Evolutionary conservation across 92 coral and sea anemone genomes (phyloP), one percentile per base, ranked within the genome.

Genomic region (Siderastrea radians): DNA sequence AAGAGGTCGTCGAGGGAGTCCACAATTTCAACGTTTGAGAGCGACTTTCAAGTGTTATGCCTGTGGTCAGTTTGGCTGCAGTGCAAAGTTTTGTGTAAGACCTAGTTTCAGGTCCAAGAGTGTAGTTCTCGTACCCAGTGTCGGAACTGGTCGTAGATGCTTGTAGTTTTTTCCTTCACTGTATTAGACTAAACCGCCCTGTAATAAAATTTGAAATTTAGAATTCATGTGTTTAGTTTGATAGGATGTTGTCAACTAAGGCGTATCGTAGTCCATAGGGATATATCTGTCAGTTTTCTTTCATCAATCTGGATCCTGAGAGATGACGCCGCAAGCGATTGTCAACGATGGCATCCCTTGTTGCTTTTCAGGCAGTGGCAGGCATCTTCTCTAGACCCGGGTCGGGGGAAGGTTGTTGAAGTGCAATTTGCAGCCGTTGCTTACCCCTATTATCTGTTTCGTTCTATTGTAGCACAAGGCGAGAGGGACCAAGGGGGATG

Each of bases 241-340:
- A 26, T 26, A 26, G 38, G 38, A 26, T 26, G 38, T 26, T 26
- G 38, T 26, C 38, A 26, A 26, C 0, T 26, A 26, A 26, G 38
- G 38, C 38, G 38, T 26, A 26, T 26, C 38, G 38, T 26, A 26
- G 38, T 26, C 0, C 38, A 26, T 26, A 26, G 38, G 38, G 38
- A 26, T 26, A 26, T 26, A 26, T 26, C 38, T 26, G 38, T 26
- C 38, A 26, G 38, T 26, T 26, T 26, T 26, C 38, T 26, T 26
- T 26, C 38, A 26, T 26, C 38, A 26, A 55, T 11, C 60, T 66
- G 71, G 71, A 7, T 66, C 71, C 71, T 17, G 4, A 43, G 48
- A 66, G 71, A 66, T 66, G 48, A 66, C 46, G 45, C 71, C 71
- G 71, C 71, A 66, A 66, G 45, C 71, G 71, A 66, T 66, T 17